Evolutionary conservation across 2,797 vertebrate species (phyloP).

Genomic region (Ptychobarbus kaznakovi): DNA sequence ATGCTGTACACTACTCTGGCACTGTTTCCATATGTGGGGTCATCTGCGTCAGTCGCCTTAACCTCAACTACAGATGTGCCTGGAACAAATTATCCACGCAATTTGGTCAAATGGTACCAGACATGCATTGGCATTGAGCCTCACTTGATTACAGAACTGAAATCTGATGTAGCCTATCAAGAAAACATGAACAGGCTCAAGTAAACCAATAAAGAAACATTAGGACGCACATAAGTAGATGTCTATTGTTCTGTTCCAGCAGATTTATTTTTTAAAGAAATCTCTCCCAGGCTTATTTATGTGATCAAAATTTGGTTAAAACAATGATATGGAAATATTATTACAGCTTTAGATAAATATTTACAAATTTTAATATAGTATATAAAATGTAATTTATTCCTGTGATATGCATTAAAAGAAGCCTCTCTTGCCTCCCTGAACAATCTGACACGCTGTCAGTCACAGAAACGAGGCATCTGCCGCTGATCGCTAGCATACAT

Average conservation of each 20-base stretch:
- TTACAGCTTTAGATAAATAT: neutral
- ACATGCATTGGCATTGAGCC: neutral
- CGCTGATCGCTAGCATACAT: neutral
- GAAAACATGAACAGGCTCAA: neutral
- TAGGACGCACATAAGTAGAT: neutral
- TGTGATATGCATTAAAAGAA: neutral
- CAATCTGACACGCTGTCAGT: neutral
- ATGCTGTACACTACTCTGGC: constrained; percentile 91
- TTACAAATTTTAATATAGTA: neutral
- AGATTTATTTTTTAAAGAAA: neutral
- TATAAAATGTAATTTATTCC: neutral
- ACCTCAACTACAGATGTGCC: constrained; percentile 91
- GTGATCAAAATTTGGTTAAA: neutral
- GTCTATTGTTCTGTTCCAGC: neutral
- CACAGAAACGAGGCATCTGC: constrained; percentile 7
- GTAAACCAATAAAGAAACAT: neutral
- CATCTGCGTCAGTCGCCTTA: constrained; percentile 90
- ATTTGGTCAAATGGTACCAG: constrained; percentile 20
- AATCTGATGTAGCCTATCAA: constrained; percentile 27
- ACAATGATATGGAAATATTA: neutral
- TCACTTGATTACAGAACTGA: constrained; percentile 22
- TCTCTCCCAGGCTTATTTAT: neutral
- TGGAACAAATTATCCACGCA: constrained; percentile 59
- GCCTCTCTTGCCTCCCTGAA: neutral
- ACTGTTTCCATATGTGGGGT: constrained; percentile 91